Base-by-base conservation (phyloP, 2,113 vertebrate genomes). In the Oncorhynchus masou region DNA sequence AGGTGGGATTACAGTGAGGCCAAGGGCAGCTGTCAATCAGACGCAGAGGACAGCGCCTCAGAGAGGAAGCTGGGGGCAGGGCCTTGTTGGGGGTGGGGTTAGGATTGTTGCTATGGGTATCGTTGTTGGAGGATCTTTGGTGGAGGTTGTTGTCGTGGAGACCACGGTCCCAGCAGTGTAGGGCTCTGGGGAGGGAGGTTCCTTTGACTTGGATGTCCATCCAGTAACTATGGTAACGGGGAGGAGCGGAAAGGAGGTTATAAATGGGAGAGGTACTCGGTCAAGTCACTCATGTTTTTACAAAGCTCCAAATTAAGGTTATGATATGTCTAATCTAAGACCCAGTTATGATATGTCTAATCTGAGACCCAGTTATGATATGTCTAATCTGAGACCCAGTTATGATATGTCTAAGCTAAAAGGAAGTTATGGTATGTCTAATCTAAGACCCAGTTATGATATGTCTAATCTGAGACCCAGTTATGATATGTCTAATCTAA, bases 1-100 rank as follows among this genome's bases (percentile, higher is more conserved):
- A 99, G 0, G 97, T 94, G 16, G 97, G 97, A 86, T 99, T 99
- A 88, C 97, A 99, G 90, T 99, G 97, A 5, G 97, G 97, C 97
- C 97, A 99, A 0, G 96, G 95, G 67, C 97, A 99, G 92, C 95
- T 96, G 95, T 99, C 97, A 3, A 98, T 95, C 85, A 99, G 83
- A 66, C 96, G 96, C 39, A 94, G 66, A 0, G 95, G 97, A 48
- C 97, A 99, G 45, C 96, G 95, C 72, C 95, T 95, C 1, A 1
- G 0, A 70, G 95, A 85, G 0, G 94, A 15, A 19, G 51, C 51
- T 54, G 16, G 51, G 51, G 15, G 59, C n/a, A 16, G 91, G 1
- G 84, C 74, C 65, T 91, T 94, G 29, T 16, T 20, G 20, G 16
- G 20, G 22, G 20, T 68, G 88, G 93, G 75, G 68, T 80, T 85